A percentile compares a stretch with the other conserved stretches of the same genome.
These are phyloP conservation scores for Nesoenas mayeri DNA, from an alignment of 2,113 vertebrate genomes.

Conservation along the genomic window DNA sequence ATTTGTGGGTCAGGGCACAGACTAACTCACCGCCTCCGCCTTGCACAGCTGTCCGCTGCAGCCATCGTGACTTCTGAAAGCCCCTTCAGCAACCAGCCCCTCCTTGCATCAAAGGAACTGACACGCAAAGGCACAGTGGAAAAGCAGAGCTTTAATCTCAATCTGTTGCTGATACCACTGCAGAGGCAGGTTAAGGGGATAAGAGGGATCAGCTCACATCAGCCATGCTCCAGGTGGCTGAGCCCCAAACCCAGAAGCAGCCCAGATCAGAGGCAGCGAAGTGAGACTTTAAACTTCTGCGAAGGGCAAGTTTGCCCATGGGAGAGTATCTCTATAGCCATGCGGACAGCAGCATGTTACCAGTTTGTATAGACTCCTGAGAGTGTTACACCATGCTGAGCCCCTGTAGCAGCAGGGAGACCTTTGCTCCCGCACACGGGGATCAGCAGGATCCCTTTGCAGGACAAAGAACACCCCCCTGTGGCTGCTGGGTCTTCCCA, in stretches of 20 bases:
- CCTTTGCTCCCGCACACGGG: neutral
- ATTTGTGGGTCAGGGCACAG: neutral
- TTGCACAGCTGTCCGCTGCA: fast-evolving
- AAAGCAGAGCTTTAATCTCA: neutral
- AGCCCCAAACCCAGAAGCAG: neutral
- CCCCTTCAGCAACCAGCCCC: neutral
- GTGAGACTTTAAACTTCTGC: neutral
- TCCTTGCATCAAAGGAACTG: neutral
- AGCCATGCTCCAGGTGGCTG: neutral
- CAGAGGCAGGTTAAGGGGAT: neutral
- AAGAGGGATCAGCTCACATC: neutral
- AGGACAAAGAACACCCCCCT: neutral
- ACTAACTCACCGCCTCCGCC: neutral
- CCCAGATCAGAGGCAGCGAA: neutral
- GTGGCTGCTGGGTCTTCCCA: neutral
- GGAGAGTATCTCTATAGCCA: neutral
- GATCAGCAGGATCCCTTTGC: neutral
- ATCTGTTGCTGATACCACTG: neutral
- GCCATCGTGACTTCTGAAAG: neutral
- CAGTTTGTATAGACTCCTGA: fast-evolving
- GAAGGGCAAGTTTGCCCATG: neutral
- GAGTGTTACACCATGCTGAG: neutral
- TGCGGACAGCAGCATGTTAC: fast-evolving
- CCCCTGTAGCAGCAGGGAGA: neutral
- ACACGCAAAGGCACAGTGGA: fast-evolving